A percentile compares a stretch with the other conserved stretches of the same genome.
These are phyloP conservation scores for Capreolus pygargus DNA, from an alignment of 2,113 vertebrate species.

Conservation along the genomic window DNA sequence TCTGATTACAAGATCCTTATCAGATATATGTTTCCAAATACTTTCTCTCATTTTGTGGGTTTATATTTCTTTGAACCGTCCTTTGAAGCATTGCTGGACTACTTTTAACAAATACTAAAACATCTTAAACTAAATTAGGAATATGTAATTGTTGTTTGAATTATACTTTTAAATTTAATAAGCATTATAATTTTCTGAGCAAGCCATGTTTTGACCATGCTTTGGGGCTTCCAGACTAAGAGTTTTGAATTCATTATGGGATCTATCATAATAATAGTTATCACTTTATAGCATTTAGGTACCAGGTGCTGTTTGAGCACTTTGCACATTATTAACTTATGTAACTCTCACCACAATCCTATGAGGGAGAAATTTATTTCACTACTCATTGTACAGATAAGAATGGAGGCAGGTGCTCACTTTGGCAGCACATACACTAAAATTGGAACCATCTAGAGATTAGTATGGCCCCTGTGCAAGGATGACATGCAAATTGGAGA, in stretches of 20 bases:
- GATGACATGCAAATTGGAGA: not conserved
- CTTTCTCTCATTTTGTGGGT: not conserved
- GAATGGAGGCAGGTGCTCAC: not conserved
- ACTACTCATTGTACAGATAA: not conserved
- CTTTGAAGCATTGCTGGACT: conserved; percentile 12
- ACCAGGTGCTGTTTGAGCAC: not conserved
- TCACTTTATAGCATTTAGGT: not conserved
- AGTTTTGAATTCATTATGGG: not conserved
- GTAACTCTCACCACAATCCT: not conserved
- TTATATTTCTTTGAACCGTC: not conserved
- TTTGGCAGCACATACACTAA: not conserved
- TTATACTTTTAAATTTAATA: conserved; percentile 2
- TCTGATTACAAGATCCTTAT: not conserved
- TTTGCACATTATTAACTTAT: not conserved
- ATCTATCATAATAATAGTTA: not conserved
- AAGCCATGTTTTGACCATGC: not conserved
- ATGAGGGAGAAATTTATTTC: not conserved
- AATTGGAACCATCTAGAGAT: not conserved
- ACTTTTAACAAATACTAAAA: conserved; percentile 48
- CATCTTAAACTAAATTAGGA: conserved; percentile 9
- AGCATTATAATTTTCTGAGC: not conserved
- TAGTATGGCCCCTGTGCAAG: not conserved
- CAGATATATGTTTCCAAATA: not conserved
- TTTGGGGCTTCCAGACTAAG: not conserved
- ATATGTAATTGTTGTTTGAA: conserved; percentile 12